Percentiles rank a stretch among this genome's conserved stretches.
Conservation (phyloP, 2,113 vertebrate genomes). For the Nannobrachium achirus region DNA sequence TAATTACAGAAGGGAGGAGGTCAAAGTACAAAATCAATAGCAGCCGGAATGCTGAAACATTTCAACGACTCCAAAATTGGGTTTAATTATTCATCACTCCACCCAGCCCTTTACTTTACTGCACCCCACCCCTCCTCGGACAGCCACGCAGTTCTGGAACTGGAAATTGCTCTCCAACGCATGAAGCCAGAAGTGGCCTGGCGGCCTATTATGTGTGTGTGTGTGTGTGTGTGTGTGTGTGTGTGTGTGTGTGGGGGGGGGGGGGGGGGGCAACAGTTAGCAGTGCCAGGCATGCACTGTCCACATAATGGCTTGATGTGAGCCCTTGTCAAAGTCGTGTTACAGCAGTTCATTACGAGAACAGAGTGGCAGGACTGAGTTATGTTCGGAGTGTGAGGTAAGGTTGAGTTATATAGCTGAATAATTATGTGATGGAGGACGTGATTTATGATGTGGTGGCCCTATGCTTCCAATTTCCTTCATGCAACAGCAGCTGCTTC, state of each 20-base stretch:
- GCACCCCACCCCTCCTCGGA: background rate
- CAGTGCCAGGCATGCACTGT: slow-evolving; percentile 25
- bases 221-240: background rate
- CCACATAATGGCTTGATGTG: slow-evolving; percentile 38
- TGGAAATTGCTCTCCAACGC: slow-evolving; percentile 53
- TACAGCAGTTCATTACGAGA: slow-evolving; percentile 11
- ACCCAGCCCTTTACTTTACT: background rate
- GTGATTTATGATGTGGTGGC: background rate
- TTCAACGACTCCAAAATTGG: slow-evolving; percentile 29
- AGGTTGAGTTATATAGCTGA: too few relatives aligned
- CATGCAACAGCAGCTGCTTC: background rate
- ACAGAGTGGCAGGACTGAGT: slow-evolving; percentile 25
- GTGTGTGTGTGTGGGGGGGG: slow-evolving; percentile 14
- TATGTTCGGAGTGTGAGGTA: too few relatives aligned
- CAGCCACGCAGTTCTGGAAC: slow-evolving; percentile 20
- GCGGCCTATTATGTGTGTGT: slow-evolving; percentile 23
- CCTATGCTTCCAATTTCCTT: background rate
- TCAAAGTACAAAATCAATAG: slow-evolving; percentile 57
- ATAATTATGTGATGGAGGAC: background rate
- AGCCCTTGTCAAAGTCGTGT: slow-evolving; percentile 2
- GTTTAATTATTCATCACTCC: slow-evolving; percentile 55
- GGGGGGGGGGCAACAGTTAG: slow-evolving; percentile 31
- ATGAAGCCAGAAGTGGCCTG: slow-evolving; percentile 29
- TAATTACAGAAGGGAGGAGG: slow-evolving; percentile 49
- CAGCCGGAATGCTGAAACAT: slow-evolving; percentile 35